These are phyloP conservation scores for Martes martes DNA, from an alignment of 2,113 vertebrate species.

Conservation along the genomic window DNA sequence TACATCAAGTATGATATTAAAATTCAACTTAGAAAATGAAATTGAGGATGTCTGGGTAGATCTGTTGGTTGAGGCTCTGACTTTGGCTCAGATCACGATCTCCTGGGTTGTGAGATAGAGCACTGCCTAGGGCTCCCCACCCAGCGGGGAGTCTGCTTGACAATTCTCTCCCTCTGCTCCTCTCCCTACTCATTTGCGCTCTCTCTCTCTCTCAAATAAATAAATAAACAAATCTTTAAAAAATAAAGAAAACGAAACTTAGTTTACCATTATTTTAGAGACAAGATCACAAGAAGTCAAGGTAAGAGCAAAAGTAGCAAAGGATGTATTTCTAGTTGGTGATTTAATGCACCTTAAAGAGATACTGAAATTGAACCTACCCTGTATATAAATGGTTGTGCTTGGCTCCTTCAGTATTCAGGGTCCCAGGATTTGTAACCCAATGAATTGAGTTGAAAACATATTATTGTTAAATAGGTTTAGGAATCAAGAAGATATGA, in stretches of 20 bases:
- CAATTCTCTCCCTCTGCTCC: neutral
- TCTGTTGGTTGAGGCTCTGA: rapidly evolving
- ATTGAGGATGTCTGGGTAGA: neutral
- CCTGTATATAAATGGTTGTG: neutral
- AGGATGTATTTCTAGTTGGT: neutral
- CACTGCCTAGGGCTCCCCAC: neutral
- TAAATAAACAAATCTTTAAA: neutral
- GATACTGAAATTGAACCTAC: neutral
- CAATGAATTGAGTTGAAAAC: neutral
- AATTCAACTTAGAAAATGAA: conserved; percentile 4
- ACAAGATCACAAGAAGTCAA: neutral
- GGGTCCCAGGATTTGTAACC: neutral
- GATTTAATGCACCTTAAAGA: neutral
- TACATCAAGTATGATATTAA: neutral
- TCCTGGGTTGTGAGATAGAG: neutral
- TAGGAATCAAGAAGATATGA: neutral
- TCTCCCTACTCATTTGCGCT: neutral
- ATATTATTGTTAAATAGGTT: neutral
- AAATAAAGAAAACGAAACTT: neutral
- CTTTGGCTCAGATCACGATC: neutral
- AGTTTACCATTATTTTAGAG: neutral
- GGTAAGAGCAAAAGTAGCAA: neutral
- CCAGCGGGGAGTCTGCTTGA: neutral
- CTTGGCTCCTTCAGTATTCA: neutral
- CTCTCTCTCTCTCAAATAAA: neutral